A percentile compares a stretch with the other conserved stretches of the same genome.
Conservation (phyloP, 1,140 invertebrate genomes). For the Trinorchestia longiramus region DNA sequence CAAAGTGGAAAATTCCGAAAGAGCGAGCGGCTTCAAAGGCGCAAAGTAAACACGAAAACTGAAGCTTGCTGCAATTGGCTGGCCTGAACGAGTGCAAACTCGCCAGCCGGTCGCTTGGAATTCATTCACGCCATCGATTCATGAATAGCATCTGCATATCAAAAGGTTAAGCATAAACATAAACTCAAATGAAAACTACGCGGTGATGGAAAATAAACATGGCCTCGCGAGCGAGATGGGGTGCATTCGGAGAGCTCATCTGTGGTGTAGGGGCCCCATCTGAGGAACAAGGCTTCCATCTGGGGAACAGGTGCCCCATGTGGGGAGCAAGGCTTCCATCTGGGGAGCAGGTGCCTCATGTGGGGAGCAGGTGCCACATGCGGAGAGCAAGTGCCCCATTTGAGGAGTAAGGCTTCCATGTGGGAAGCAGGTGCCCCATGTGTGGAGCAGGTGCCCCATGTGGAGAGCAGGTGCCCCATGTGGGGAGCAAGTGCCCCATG, state of each 20-base stretch:
- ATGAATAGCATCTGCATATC: conserved; percentile 55
- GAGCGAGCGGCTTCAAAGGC: neutral
- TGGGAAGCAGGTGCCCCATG: no score
- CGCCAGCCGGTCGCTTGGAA: conserved; percentile 25
- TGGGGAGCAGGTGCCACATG: neutral
- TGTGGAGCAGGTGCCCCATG: no score
- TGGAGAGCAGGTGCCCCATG: no score
- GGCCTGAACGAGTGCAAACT: neutral
- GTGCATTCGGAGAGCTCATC: neutral
- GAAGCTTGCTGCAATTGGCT: neutral
- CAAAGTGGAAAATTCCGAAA: neutral
- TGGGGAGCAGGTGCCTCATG: neutral
- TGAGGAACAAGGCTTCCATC: neutral
- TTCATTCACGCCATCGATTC: conserved; percentile 51
- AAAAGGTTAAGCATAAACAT: conserved; percentile 54
- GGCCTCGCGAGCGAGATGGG: neutral
- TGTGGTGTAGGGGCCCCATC: neutral
- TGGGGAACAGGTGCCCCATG: neutral
- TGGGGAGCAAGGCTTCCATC: neutral
- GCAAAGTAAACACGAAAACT: neutral
- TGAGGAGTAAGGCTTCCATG: no score
- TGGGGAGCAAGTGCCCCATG: no score
- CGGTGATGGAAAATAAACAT: conserved; percentile 38
- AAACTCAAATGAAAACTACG: conserved; percentile 53
- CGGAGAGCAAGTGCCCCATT: no score